Evolutionary conservation across 1,140 invertebrate genomes (phyloP).

Genomic region (Mamestra configurata): DNA sequence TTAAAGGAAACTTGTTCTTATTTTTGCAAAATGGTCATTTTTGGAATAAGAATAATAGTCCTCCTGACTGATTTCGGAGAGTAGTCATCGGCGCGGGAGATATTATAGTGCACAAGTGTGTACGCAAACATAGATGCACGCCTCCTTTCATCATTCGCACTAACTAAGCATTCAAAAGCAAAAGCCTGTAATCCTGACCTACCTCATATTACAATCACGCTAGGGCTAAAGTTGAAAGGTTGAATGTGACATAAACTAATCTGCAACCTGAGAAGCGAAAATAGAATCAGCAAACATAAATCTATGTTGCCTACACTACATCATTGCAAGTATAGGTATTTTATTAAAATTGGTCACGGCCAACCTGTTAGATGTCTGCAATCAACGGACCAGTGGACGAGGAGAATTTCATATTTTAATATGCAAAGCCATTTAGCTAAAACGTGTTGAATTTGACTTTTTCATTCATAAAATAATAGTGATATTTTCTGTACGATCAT

Average conservation of each 20-base stretch:
- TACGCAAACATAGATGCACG: too few species aligned
- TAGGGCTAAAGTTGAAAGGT: constrained; percentile 51
- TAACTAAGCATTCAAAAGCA: too few species aligned
- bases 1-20: too few species aligned
- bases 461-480: background rate
- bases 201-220: too few species aligned
- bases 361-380: constrained; percentile 46
- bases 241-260: constrained; percentile 5
- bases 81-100: too few species aligned
- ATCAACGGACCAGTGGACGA: constrained; percentile 20
- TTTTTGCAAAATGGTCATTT: too few species aligned
- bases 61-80: too few species aligned
- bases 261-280: background rate
- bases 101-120: too few species aligned
- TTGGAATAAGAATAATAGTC: too few species aligned
- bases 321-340: constrained; percentile 39
- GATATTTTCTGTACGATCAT: background rate
- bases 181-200: too few species aligned
- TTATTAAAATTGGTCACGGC: constrained; percentile 53
- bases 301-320: constrained; percentile 35
- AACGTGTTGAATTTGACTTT: constrained; percentile 16
- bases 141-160: too few species aligned
- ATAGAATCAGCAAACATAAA: constrained; percentile 44
- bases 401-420: constrained; percentile 31
- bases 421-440: constrained; percentile 16